Base-by-base conservation (phyloP, 1,140 invertebrate genomes). In the Drosophila rufa region DNA sequence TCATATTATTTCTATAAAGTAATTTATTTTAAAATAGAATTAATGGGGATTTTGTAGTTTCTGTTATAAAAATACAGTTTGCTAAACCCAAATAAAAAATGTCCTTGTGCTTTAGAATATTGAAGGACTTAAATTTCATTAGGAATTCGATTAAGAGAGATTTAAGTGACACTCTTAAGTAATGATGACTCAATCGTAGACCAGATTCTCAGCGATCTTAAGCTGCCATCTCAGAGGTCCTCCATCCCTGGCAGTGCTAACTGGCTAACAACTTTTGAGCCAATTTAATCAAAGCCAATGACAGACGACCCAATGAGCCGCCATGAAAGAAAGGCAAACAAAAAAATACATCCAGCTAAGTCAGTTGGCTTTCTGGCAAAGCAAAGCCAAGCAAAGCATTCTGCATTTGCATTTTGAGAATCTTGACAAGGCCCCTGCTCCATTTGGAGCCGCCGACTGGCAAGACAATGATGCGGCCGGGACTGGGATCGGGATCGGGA, bases 211-310 rank as follows among this genome's bases (percentile, higher is more conserved):
- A 57, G 12, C 22, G 25, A 40, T 17, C 43, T 22, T 19, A 9
- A 22, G 33, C 12, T 55, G 6, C 9, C 14, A 5, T 1, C 6
- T 27, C 7, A 2, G 15, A 45, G 15, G 5, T 17, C 5, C 11
- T 12, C 33, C 78, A 81, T 30, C 82, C 78, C 81, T 84, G 53
- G 69, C 14, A 30, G 4, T 8, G 33, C 43, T 46, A 36, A 65
- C 65, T 57, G 69, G 43, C 75, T 65, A 51, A 65, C 59, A 89
- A 83, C 84, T 80, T 82, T 89, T 89, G 73, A 90, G 85, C 85
- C 85, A 90, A 90, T 90, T 90, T 90, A 90, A 90, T 91, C 85
- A 91, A 90, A 77, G 51, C 51, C 67, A 85, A 84, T 90, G 84
- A 90, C 78, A 90, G 81, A 78, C 83, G 67, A 75, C 64, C 59